These are phyloP conservation scores for Hirtodrosophila trivittata DNA, from an alignment of 2,888 invertebrate genomes.

Conservation along the genomic window DNA sequence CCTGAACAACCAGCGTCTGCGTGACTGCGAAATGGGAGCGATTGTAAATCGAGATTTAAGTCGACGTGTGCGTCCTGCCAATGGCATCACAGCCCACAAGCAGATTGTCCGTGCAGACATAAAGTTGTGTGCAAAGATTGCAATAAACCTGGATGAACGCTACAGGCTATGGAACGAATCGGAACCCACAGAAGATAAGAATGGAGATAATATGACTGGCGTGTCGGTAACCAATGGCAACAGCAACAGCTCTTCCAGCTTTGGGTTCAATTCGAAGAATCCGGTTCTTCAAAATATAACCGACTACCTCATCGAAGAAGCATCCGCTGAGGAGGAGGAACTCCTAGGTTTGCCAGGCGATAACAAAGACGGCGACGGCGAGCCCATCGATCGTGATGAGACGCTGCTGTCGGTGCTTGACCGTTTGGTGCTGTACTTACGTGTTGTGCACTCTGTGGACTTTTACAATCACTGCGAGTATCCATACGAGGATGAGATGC, in stretches of 20 bases:
- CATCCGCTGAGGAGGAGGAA: slow-evolving; percentile 99
- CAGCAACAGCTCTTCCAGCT: slow-evolving; percentile 63
- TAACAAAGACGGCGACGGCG: slow-evolving; percentile 84
- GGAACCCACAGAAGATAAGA: not conserved
- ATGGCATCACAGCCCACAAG: slow-evolving; percentile 95
- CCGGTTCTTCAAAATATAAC: slow-evolving; percentile 98
- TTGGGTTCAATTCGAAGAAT: slow-evolving; percentile 92
- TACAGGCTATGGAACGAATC: slow-evolving; percentile 90
- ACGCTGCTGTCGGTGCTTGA: slow-evolving; percentile 89
- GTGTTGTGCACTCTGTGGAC: slow-evolving; percentile 99
- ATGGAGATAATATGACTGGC: slow-evolving; percentile 9
- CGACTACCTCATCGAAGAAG: slow-evolving; percentile 98
- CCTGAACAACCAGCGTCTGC: slow-evolving; percentile 93
- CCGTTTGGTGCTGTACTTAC: slow-evolving; percentile 94
- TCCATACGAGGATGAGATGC: slow-evolving; percentile 99
- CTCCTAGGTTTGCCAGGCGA: slow-evolving; percentile 87
- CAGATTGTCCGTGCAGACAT: slow-evolving; percentile 95
- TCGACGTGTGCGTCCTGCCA: slow-evolving; percentile 95
- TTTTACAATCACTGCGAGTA: slow-evolving; percentile 99
- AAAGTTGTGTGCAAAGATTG: slow-evolving; percentile 94
- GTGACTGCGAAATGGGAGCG: slow-evolving; percentile 87
- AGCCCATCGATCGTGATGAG: slow-evolving; percentile 89
- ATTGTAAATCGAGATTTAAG: slow-evolving; percentile 98
- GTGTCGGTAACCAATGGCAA: slow-evolving; percentile 43
- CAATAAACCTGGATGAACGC: slow-evolving; percentile 94